Percentiles rank a stretch among this genome's conserved stretches.
Conservation (phyloP, 2,113 vertebrate genomes). For the Corydoras maculifer region DNA sequence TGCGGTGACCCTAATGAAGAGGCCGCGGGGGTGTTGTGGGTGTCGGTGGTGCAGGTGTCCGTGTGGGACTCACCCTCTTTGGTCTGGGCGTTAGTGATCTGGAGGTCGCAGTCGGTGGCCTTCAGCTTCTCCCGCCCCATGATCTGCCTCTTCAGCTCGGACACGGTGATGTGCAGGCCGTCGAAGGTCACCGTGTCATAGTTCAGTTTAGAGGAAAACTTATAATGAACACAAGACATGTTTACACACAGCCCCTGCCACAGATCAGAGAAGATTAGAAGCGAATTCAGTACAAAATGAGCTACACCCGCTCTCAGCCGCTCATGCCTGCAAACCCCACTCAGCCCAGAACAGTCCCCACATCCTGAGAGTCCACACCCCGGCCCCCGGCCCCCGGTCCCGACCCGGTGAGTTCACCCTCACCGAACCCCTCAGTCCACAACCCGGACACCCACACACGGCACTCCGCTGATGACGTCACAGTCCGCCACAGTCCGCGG, state of each 20-base stretch:
- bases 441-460: no score
- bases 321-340: conserved; percentile 13
- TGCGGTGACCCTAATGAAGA: no score
- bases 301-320: conserved; percentile 2
- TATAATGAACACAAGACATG: conserved; percentile 96
- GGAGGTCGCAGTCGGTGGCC: conserved; percentile 89
- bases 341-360: not conserved
- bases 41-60: not conserved
- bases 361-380: not conserved
- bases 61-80: conserved; percentile 77
- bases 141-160: conserved; percentile 90
- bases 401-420: not conserved
- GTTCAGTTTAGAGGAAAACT: conserved; percentile 95
- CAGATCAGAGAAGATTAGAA: conserved; percentile 25
- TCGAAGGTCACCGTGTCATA: conserved; percentile 94
- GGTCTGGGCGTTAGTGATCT: conserved; percentile 92
- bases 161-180: conserved; percentile 85
- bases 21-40: no score
- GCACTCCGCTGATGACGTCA: no score
- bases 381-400: not conserved
- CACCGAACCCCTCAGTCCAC: not conserved
- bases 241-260: conserved; percentile 32
- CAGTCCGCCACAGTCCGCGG: no score
- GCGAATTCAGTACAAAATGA: conserved; percentile 42
- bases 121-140: conserved; percentile 91